Percentiles rank a stretch among this genome's conserved stretches.
These are phyloP conservation scores for Gephyroberyx darwinii DNA, from an alignment of 2,797 vertebrate species.

Conservation along the genomic window DNA sequence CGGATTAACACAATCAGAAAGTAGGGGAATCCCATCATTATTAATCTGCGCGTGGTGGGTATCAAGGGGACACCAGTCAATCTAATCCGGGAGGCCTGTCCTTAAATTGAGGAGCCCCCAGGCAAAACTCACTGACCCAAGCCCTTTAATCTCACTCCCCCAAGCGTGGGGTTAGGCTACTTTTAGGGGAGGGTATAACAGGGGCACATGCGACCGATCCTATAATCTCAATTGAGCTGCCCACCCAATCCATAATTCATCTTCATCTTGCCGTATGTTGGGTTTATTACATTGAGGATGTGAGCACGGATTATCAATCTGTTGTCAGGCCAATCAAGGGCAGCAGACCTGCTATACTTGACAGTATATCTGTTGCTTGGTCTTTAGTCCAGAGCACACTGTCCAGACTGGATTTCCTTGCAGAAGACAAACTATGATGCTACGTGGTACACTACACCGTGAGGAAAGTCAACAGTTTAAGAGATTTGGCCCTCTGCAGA, in stretches of 20 bases:
- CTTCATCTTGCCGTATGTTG: constrained; percentile 68
- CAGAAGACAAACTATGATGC: constrained; percentile 5
- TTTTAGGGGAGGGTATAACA: constrained; percentile 51
- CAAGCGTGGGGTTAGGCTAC: constrained; percentile 53
- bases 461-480: constrained; percentile 30
- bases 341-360: background rate
- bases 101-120: constrained; percentile 28
- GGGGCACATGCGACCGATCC: constrained; percentile 46
- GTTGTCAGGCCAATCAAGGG: constrained; percentile 67
- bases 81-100: constrained; percentile 37
- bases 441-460: background rate
- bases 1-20: constrained; percentile 72
- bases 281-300: constrained; percentile 33
- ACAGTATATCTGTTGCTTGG: background rate
- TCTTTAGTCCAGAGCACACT: constrained; percentile 37
- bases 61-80: constrained; percentile 53
- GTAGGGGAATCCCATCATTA: constrained; percentile 63
- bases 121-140: constrained; percentile 58
- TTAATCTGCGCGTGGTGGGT: constrained; percentile 54
- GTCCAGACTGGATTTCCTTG: constrained; percentile 34
- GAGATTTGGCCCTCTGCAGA: constrained; percentile 14
- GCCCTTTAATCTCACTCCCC: constrained; percentile 64
- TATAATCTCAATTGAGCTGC: constrained; percentile 67
- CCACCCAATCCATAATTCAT: constrained; percentile 70
- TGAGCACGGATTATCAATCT: constrained; percentile 58